These are phyloP conservation scores for Acromyrmex charruanus DNA, from an alignment of 1,140 invertebrate genomes.

Conservation along the genomic window DNA sequence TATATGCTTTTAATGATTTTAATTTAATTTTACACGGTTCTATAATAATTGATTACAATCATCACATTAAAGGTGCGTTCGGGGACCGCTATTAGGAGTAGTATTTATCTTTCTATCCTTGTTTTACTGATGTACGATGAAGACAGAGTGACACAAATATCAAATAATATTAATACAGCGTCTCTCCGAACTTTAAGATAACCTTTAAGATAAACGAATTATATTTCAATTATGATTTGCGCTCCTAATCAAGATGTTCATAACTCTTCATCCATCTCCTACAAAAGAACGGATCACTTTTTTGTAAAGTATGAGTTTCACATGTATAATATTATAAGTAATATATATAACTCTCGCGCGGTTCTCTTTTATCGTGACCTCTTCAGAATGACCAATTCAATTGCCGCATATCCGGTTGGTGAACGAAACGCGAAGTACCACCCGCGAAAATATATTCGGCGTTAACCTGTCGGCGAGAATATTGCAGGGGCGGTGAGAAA, in stretches of 20 bases:
- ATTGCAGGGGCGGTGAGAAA: slow-evolving; percentile 72
- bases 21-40: not conserved
- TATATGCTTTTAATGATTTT: too few relatives aligned
- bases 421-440: slow-evolving; percentile 29
- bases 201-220: not conserved
- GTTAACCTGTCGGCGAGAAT: slow-evolving; percentile 69
- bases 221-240: not conserved
- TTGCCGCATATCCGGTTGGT: slow-evolving; percentile 2
- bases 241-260: not conserved
- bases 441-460: slow-evolving; percentile 65
- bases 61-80: not conserved
- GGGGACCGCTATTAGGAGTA: too few relatives aligned
- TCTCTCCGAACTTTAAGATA: too few relatives aligned
- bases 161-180: too few relatives aligned
- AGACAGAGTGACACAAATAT: too few relatives aligned
- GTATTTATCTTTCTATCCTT: too few relatives aligned
- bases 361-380: slow-evolving; percentile 13
- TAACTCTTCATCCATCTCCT: not conserved
- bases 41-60: not conserved
- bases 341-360: not conserved
- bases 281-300: not conserved
- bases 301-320: not conserved
- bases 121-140: too few relatives aligned
- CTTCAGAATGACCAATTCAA: slow-evolving; percentile 23
- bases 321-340: not conserved